Base-by-base conservation (phyloP, 2,797 vertebrate species). In the Diceros bicornis region DNA sequence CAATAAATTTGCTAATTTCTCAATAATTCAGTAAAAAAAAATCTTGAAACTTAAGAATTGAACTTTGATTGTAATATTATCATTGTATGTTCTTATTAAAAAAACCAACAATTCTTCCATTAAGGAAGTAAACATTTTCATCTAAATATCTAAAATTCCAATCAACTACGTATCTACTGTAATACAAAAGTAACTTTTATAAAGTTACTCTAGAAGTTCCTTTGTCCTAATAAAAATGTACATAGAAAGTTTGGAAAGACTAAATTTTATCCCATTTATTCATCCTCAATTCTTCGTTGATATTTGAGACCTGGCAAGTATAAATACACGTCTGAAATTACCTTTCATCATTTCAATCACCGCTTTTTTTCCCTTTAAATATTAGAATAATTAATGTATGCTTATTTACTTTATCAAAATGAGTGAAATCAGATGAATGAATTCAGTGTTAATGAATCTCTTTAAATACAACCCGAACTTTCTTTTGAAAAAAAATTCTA, bases 361-460 rank as follows among this genome's bases (percentile, higher is more conserved):
- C 44, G 4, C 32, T 61, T 78, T 92, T 21, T 17, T 5, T 0
- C 11, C 1, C 11, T 37, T 72, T 71, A 77, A 75, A 62, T 17
- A 34, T 25, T 25, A 64, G 59, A 87, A 77, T 88, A 92, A 95
- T 75, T 34, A 86, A 82, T 57, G 25, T 21, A 71, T 37, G 14
- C 3, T 78, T 92, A 91, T 66, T 68, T 77, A 75, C 34, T 68
- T 50, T 64, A 92, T 50, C 37, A 87, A 25, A 85, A 84, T 21
- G 18, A 90, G 25, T 27, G 23, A 95, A 86, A 77, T 81, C n/a
- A 79, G 20, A 79, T 25, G 25, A 50, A 27, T 72, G 23, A 72
- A 89, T 55, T 96, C 27, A 47, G n/a, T 69, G 32, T n/a, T 61
- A 81, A 86, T 75, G 37, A n/a, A 59, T 83, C 71, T 78, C 62